phyloP scores from a whole-genome alignment of 2,113 vertebrate genomes.

The Triplophysa tibetana region DNA sequence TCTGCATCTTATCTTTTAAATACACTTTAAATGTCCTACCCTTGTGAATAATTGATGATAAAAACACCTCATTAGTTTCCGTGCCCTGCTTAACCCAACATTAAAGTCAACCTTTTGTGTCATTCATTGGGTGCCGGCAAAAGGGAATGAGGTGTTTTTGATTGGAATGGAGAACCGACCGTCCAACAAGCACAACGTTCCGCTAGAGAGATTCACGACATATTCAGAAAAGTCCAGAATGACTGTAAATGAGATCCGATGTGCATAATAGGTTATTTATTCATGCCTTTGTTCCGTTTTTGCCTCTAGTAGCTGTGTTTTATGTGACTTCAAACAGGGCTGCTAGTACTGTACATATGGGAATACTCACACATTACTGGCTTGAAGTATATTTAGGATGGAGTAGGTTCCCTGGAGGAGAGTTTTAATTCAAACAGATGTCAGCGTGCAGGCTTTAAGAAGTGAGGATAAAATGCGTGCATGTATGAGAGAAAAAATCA shows the following conservation, averaged over 20 bases:
- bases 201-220: background rate
- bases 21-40: conserved; percentile 30
- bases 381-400: conserved; percentile 45
- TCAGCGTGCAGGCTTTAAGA: background rate
- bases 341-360: conserved; percentile 5
- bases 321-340: background rate
- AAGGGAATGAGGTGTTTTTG: conserved; percentile 19
- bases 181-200: background rate
- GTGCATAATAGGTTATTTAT: background rate
- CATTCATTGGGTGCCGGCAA: conserved; percentile 26
- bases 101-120: conserved; percentile 29
- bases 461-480: background rate
- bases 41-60: conserved; percentile 53
- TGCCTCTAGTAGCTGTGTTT: conserved; percentile 2
- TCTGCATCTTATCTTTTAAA: conserved; percentile 33
- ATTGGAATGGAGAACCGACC: conserved; percentile 5
- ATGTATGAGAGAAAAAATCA: background rate
- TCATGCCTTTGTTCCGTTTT: conserved; percentile 11
- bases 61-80: conserved; percentile 48
- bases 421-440: conserved; percentile 35
- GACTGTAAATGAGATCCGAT: background rate
- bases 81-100: conserved; percentile 40
- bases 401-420: conserved; percentile 27
- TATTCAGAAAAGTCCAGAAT: background rate
- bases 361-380: conserved; percentile 18